Evolutionary conservation across 2,113 vertebrate species (phyloP).

Genomic region (Actinemys pallida): DNA sequence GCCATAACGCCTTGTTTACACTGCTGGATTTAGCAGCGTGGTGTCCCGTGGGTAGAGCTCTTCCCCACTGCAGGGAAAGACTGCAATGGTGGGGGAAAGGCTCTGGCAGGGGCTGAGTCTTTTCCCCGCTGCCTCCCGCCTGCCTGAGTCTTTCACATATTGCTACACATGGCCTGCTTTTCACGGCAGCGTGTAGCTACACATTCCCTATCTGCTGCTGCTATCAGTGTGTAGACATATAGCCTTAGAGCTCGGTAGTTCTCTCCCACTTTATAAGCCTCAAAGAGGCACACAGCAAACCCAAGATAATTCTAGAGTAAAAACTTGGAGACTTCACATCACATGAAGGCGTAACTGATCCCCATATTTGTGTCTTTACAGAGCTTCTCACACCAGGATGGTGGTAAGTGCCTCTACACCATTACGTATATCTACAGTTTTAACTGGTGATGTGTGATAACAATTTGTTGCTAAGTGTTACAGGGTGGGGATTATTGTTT

Average conservation of each 20-base stretch:
- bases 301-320: background rate
- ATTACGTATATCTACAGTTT: background rate
- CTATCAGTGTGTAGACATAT: background rate
- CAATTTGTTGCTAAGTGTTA: background rate
- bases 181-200: background rate
- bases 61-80: background rate
- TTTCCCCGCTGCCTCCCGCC: background rate
- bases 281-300: background rate
- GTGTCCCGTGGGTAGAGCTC: background rate
- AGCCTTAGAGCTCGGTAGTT: background rate
- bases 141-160: background rate
- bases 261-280: background rate
- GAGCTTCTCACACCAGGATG: slow-evolving; percentile 89
- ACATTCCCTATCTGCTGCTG: background rate
- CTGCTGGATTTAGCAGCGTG: background rate
- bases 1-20: background rate
- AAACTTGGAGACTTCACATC: background rate
- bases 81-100: background rate
- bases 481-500: background rate
- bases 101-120: background rate
- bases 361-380: slow-evolving; percentile 82
- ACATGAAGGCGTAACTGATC: slow-evolving; percentile 12
- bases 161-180: background rate
- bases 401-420: slow-evolving; percentile 83
- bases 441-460: background rate